Base-by-base conservation (phyloP, 2,113 vertebrate species). In the Bettongia penicillata region DNA sequence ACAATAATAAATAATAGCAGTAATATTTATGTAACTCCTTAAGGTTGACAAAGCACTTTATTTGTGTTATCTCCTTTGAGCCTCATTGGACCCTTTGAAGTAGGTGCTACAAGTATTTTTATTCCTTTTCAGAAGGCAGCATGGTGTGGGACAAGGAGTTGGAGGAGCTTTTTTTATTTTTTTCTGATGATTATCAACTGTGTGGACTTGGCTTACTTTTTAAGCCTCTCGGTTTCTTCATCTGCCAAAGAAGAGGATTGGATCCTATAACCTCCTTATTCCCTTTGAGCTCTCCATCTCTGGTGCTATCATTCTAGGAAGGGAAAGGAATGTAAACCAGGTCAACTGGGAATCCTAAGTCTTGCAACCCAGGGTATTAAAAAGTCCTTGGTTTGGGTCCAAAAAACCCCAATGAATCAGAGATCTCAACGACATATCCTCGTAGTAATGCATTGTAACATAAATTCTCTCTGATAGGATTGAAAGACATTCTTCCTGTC, bases 401-500 rank as follows among this genome's bases (percentile, higher is more conserved):
- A 95, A 96, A 97, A 92, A 19, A 53, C 90, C 5, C 31, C 12
- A 94, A 19, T 84, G 96, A 93, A 50, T 84, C n/a, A 84, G 10
- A 92, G 51, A 31, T 16, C 95, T 95, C 57, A 28, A 94, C 90
- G 91, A 95, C 51, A 95, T 43, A 49, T 0, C 8, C 10, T 92
- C 77, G 8, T 53, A 90, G 93, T 91, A 97, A 51, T 28, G 51
- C 2, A n/a, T 92, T 84, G 91, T 50, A 61, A 61, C 91, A 94
- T 96, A 97, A 91, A 96, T 97, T 94, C 93, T 53, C 23, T 48
- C 50, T 77, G 50, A 50, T 4, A 31, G 96, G 89, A 92, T 96
- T 94, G 96, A 97, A 94, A 77, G 91, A 96, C 95, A 96, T 51
- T 24, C 91, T 95, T 95, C 84, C 51, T 93, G 95, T 49, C 53